A percentile compares a stretch with the other conserved stretches of the same genome.
Conservation (phyloP, 2,113 vertebrate species). For the Daphoenositta chrysoptera region DNA sequence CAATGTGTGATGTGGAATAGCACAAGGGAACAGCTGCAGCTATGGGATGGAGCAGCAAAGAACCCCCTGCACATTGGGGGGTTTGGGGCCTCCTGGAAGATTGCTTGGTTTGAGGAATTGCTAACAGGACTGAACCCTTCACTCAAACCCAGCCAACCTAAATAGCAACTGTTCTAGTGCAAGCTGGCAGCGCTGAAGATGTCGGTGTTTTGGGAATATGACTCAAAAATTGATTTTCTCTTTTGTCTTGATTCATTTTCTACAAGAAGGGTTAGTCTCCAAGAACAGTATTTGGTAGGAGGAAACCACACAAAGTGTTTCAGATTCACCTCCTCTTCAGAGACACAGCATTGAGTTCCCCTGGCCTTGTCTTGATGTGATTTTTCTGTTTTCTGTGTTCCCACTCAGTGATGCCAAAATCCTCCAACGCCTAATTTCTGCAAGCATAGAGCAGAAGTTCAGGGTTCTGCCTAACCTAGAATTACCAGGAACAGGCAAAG, state of each 20-base stretch:
- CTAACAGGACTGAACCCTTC: not conserved
- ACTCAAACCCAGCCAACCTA: not conserved
- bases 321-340: not conserved
- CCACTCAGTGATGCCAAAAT: not conserved
- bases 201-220: not conserved
- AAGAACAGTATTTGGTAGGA: not conserved
- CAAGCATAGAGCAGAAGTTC: not conserved
- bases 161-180: not conserved
- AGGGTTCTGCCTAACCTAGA: not conserved
- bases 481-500: not conserved
- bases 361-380: no score
- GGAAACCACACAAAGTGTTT: not conserved
- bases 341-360: not conserved
- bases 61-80: rapidly evolving
- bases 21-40: not conserved
- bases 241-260: not conserved
- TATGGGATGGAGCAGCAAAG: not conserved
- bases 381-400: not conserved
- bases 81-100: not conserved
- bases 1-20: rapidly evolving
- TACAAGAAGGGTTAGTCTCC: not conserved
- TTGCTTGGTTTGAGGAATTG: not conserved
- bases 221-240: not conserved
- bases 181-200: not conserved
- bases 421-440: not conserved